phyloP scores from a whole-genome alignment of 2,797 vertebrate genomes.

The Prunella strophiata region DNA sequence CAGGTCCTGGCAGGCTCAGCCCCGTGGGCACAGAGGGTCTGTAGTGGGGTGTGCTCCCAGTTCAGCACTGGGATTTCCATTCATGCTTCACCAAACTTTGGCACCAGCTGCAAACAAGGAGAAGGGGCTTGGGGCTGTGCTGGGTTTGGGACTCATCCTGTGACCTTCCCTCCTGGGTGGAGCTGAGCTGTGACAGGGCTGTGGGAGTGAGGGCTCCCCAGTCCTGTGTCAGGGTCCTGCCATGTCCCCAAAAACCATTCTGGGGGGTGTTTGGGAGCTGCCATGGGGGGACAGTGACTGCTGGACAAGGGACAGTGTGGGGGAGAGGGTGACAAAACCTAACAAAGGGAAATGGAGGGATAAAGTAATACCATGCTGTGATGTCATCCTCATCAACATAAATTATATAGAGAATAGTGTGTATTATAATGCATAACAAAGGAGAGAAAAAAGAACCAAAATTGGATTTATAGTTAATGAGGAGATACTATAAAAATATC shows the following conservation, averaged over 20 bases:
- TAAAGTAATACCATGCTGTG: slow-evolving; percentile 10
- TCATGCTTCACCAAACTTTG: fast-evolving
- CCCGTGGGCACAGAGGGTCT: neutral
- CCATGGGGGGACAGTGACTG: neutral
- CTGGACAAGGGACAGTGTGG: neutral
- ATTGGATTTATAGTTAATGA: slow-evolving; percentile 74
- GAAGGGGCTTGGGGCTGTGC: neutral
- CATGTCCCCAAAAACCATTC: neutral
- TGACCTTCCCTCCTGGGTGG: neutral
- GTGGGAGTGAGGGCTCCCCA: neutral
- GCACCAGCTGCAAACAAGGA: fast-evolving
- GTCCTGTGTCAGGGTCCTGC: fast-evolving
- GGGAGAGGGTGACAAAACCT: neutral
- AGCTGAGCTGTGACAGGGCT: fast-evolving
- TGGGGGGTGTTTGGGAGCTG: neutral
- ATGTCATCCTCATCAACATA: slow-evolving; percentile 36
- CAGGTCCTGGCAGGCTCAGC: neutral
- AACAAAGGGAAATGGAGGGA: neutral
- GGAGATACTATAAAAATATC: slow-evolving; percentile 68
- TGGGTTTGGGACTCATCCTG: neutral
- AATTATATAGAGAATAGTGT: slow-evolving; percentile 60
- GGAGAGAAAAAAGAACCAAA: slow-evolving; percentile 49
- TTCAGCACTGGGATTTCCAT: fast-evolving
- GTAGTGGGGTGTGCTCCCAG: fast-evolving
- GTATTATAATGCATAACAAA: slow-evolving; percentile 59